Evolutionary conservation across 2,113 vertebrate species (phyloP).

Genomic region (Eptesicus fuscus): DNA sequence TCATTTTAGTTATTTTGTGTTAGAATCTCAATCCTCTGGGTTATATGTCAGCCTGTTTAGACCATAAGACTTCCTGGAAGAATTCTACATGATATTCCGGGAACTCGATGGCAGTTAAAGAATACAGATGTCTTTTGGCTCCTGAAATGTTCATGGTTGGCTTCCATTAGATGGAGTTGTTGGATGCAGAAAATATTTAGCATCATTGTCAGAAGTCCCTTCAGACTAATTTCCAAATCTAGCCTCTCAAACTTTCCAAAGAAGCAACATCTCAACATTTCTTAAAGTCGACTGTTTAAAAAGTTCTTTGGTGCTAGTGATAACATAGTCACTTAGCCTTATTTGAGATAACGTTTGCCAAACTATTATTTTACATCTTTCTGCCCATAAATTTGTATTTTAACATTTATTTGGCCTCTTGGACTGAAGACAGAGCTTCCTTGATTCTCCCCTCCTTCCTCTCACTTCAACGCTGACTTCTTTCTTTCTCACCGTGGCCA

Average conservation of each 20-base stretch:
- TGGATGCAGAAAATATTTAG: conserved; percentile 48
- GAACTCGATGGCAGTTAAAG: conserved; percentile 32
- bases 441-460: neutral
- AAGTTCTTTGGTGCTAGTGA: neutral
- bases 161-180: conserved; percentile 37
- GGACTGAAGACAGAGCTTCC: neutral
- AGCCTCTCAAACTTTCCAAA: conserved; percentile 22
- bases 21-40: conserved; percentile 1
- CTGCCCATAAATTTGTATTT: conserved; percentile 2
- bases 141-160: conserved; percentile 37
- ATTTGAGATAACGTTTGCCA: neutral
- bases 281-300: neutral
- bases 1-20: conserved; percentile 24
- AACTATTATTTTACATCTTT: neutral
- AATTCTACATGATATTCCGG: conserved; percentile 29
- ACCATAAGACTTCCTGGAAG: conserved; percentile 50
- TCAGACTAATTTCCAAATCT: conserved; percentile 7
- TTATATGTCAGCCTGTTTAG: conserved; percentile 33
- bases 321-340: neutral
- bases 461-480: neutral
- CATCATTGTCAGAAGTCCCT: conserved; percentile 14
- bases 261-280: conserved; percentile 28
- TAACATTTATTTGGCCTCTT: neutral
- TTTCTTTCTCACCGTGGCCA: neutral
- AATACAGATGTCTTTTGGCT: conserved; percentile 44